Base-by-base conservation (phyloP, 2,113 vertebrate species). In the Grammomys dolichurus region DNA sequence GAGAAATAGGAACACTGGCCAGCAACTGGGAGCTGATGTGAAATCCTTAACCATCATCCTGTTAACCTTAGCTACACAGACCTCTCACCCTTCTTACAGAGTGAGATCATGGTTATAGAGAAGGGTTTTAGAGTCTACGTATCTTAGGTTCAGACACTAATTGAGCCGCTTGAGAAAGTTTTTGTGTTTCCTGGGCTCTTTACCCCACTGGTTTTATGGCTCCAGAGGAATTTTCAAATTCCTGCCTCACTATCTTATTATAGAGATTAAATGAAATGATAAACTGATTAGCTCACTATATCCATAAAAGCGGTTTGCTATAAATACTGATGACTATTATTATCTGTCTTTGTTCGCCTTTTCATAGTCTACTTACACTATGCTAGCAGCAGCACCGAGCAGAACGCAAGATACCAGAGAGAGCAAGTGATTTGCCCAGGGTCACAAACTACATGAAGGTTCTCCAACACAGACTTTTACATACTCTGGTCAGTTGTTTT, bases 61-160 rank as follows among this genome's bases (percentile, higher is more conserved):
- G 12, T 28, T 60, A 36, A 14, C 54, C 46, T 31, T 17, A 48
- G 40, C 7, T 16, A 43, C 43, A 48, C 6, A 22, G n/a, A 8
- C 0, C 1, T 20, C 10, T 60, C 14, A 8, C 33, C 5, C 0
- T 0, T 69, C 36, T 24, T 8, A 28, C 19, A 9, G 13, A 13
- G 31, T 48, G 54, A 22, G 19, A 0, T 48, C 46, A 26, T 82
- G 12, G 14, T 20, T 89, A 54, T 20, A 88, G 26, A 87, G 31
- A 82, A 85, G 46, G 87, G 43, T 22, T 36, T 89, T 28, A 54
- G 36, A 77, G 54, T 90, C 5, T 17, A 60, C 16, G 1, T 8
- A 33, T 56, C 48, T 92, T 46, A 26, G 46, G 72, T 65, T 82
- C 28, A 40, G 20, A 60, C 89, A 17, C 84, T 7, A 1, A 82